Evolutionary conservation across 1,140 invertebrate genomes (phyloP).

Genomic region (Plodia interpunctella): DNA sequence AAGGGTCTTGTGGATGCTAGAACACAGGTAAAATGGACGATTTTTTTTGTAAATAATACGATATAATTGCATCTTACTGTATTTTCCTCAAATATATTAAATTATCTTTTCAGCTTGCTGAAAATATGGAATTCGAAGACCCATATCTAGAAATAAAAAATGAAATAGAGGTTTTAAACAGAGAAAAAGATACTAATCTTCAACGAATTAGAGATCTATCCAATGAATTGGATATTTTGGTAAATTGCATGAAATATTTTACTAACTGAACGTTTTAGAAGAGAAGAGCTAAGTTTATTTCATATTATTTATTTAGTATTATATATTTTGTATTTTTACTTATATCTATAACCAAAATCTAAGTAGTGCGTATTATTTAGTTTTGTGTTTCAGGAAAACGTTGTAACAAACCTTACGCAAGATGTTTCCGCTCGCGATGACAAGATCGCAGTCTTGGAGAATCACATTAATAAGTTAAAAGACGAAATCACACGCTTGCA

Average conservation of each 20-base stretch:
- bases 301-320: too few relatives aligned
- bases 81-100: background rate
- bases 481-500: conserved; percentile 52
- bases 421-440: conserved; percentile 43
- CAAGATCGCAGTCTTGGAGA: conserved; percentile 57
- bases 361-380: too few relatives aligned
- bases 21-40: conserved; percentile 34
- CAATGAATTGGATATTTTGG: conserved; percentile 51
- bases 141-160: conserved; percentile 31
- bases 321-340: too few relatives aligned
- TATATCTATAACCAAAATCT: too few relatives aligned
- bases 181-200: conserved; percentile 40
- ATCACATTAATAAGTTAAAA: conserved; percentile 58
- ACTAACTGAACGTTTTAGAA: too few relatives aligned
- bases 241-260: conserved; percentile 19
- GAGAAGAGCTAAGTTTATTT: too few relatives aligned
- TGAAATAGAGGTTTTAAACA: conserved; percentile 51
- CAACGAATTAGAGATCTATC: conserved; percentile 44
- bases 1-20: conserved; percentile 38
- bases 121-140: conserved; percentile 16
- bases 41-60: too few relatives aligned
- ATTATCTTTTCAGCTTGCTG: conserved; percentile 34
- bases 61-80: too few relatives aligned
- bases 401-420: conserved; percentile 44
- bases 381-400: conserved; percentile 49